Conservation (phyloP, 2,797 vertebrate species). For the Limosa lapponica region DNA sequence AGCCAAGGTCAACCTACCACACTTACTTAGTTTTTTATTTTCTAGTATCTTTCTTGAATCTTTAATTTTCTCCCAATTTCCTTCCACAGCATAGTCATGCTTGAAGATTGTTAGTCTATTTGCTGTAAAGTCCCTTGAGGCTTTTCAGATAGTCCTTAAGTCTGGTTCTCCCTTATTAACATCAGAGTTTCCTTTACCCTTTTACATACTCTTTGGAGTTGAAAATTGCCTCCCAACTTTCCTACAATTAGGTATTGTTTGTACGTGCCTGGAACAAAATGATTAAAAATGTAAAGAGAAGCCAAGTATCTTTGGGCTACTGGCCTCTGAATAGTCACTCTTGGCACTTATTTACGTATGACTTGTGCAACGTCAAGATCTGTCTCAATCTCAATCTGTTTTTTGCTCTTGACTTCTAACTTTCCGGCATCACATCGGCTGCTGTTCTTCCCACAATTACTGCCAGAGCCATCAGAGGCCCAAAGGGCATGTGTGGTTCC, state of each 20-base stretch:
- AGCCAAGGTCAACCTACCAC: neutral
- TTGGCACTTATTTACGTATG: neutral
- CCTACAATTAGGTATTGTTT: conserved; percentile 37
- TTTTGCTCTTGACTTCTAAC: neutral
- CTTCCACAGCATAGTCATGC: neutral
- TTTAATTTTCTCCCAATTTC: conserved; percentile 39
- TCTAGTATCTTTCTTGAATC: neutral
- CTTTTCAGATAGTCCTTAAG: neutral
- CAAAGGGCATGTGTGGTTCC: neutral
- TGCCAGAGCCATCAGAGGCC: neutral
- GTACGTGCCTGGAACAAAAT: neutral
- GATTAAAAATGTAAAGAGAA: neutral
- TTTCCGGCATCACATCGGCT: neutral
- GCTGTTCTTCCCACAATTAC: conserved; percentile 12
- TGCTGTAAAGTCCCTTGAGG: neutral
- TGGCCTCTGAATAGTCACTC: conserved; percentile 11
- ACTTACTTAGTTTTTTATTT: neutral
- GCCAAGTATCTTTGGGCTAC: conserved; percentile 32
- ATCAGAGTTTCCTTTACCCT: conserved; percentile 32
- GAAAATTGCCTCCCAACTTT: conserved; percentile 17
- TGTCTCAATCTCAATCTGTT: neutral
- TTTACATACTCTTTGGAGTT: conserved; percentile 15
- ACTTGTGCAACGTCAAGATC: conserved; percentile 28
- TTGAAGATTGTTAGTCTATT: neutral
- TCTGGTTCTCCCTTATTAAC: neutral